Percentiles rank a stretch among this genome's conserved stretches.
Conservation (phyloP, 2,797 vertebrate genomes). For the Danio kyathit region DNA sequence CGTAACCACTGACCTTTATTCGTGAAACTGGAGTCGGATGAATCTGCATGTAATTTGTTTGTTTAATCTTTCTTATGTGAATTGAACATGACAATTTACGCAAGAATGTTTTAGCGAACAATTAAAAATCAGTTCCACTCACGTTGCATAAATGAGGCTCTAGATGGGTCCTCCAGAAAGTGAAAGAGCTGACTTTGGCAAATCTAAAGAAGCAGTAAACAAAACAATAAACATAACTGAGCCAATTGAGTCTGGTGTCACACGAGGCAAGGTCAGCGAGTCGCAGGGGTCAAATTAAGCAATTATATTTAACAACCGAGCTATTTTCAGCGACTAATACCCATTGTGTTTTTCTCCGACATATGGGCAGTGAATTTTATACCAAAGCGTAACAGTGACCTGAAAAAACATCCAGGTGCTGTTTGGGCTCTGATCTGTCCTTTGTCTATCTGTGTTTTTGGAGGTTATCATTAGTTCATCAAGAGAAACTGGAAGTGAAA, state of each 20-base stretch:
- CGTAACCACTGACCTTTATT: background rate
- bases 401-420: slow-evolving; percentile 65
- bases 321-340: slow-evolving; percentile 54
- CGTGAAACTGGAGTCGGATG: slow-evolving; percentile 15
- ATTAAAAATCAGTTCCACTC: background rate
- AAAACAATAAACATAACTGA: slow-evolving; percentile 34
- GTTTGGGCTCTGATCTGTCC: slow-evolving; percentile 64
- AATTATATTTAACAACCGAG: slow-evolving; percentile 32
- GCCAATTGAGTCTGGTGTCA: slow-evolving; percentile 24
- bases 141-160: slow-evolving; percentile 6
- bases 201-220: slow-evolving; percentile 25
- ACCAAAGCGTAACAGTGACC: slow-evolving; percentile 54
- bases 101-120: background rate
- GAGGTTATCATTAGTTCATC: slow-evolving; percentile 84
- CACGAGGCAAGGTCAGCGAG: slow-evolving; percentile 39
- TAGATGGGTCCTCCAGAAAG: slow-evolving; percentile 56
- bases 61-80: background rate
- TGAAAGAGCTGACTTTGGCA: slow-evolving; percentile 59
- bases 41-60: background rate
- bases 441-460: slow-evolving; percentile 68
- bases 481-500: slow-evolving; percentile 81
- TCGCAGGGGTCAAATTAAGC: slow-evolving; percentile 23
- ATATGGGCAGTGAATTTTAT: slow-evolving; percentile 54
- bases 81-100: background rate
- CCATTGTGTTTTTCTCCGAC: slow-evolving; percentile 53